Conservation (phyloP, 2,888 invertebrate species). For the Odontothrips loti region DNA sequence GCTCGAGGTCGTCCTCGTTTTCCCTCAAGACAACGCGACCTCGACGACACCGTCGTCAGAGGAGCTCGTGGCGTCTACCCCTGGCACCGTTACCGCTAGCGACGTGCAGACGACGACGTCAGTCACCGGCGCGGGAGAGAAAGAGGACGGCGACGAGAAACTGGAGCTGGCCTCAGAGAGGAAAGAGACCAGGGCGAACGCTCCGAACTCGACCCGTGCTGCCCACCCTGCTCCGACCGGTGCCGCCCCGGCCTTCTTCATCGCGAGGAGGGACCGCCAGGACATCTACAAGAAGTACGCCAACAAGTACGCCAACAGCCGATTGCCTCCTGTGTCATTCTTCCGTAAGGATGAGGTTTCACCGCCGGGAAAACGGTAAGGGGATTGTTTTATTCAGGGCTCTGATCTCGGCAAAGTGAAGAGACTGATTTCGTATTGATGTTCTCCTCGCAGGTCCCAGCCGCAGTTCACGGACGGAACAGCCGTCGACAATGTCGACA, state of each 20-base stretch:
- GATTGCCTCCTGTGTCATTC: constrained; percentile 30
- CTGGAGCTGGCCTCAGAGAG: neutral
- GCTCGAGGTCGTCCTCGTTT: neutral
- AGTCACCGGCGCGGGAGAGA: neutral
- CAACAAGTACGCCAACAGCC: constrained; percentile 30
- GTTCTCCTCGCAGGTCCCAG: too few relatives aligned
- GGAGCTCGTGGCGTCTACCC: neutral
- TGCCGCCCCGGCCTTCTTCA: neutral
- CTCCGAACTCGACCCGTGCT: neutral
- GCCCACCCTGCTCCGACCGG: neutral
- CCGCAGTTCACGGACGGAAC: too few relatives aligned
- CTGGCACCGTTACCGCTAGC: neutral
- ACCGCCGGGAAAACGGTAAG: neutral
- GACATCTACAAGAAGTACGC: constrained; percentile 22
- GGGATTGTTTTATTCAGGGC: neutral
- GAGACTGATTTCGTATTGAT: too few relatives aligned
- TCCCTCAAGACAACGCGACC: neutral
- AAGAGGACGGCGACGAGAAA: neutral
- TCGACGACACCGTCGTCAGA: neutral
- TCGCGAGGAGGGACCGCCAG: neutral
- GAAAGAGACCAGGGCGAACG: neutral
- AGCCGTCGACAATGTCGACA: neutral
- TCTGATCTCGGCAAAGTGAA: too few relatives aligned
- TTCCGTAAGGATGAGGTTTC: neutral
- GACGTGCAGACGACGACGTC: neutral